Evolutionary conservation across 2,113 vertebrate genomes (phyloP), one percentile per base, ranked within the genome.

Genomic region (Telmatochromis brichardi): DNA sequence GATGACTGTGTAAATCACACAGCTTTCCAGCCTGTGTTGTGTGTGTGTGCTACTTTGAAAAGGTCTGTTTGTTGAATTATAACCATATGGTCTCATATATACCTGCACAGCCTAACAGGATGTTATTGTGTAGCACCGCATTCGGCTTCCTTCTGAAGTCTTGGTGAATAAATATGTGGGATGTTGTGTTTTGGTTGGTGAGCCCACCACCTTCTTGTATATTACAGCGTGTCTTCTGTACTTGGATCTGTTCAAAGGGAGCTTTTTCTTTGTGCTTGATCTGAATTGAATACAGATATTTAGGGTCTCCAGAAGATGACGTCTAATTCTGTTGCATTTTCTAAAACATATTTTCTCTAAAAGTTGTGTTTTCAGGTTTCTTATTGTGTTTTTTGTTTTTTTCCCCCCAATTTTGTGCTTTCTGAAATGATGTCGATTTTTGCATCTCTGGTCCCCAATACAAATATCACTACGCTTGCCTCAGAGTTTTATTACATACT

Each of bases 401-500:
- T 15, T 2, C 4, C 0, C 3, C 1, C 23, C 23, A 50, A 7
- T 19, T 19, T 12, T 0, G 42, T 50, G 23, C 42, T 76, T 76
- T 31, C 71, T 50, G 26, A 50, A 50, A 78, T 31, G 6, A 50
- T 19, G 71, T 28, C 1, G 23, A 19, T 50, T 76, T 28, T 76
- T 47, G 42, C 23, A 31, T 19, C 9, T 78, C 71, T 50, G 23
- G 15, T 28, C 71, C 71, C 12, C 45, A 28, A 31, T n/a, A 31
- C 73, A 78, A 50, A 50, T 13, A 50, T 78, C 71, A 47, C 42
- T 76, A 4, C 4, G 1, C 15, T 50, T 2, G 23, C 47, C 6
- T 50, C 14, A 50, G 15, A 45, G 21, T 45, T 45, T 45, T 73
- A 45, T 45, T 10, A 73, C 40, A 6, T 73, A 47, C 42, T 28